phyloP scores from a whole-genome alignment of 2,888 invertebrate genomes.

The Parnassius glacialis region DNA sequence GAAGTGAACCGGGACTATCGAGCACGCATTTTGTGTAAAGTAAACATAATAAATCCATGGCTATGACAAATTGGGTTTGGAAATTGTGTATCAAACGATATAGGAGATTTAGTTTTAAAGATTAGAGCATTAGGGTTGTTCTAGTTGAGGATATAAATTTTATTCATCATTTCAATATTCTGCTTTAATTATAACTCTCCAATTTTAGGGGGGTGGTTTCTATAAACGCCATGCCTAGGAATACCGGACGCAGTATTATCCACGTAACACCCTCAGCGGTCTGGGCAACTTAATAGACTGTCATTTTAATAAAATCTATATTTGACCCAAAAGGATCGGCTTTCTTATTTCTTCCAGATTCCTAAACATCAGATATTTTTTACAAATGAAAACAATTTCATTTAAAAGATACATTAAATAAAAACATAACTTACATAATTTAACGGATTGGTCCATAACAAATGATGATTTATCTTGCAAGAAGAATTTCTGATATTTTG shows the following conservation, averaged over 20 bases:
- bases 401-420: not conserved
- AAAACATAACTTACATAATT: slow-evolving; percentile 52
- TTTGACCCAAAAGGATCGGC: slow-evolving; percentile 62
- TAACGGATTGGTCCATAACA: slow-evolving; percentile 62
- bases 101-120: not conserved
- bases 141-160: no score
- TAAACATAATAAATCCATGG: slow-evolving; percentile 30
- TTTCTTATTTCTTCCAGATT: slow-evolving; percentile 53
- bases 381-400: not conserved
- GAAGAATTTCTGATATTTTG: slow-evolving; percentile 50
- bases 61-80: slow-evolving; percentile 20
- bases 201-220: no score
- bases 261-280: no score
- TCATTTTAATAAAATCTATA: slow-evolving; percentile 52
- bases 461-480: slow-evolving; percentile 43
- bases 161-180: no score
- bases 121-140: no score
- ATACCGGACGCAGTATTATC: no score
- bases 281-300: no score
- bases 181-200: no score
- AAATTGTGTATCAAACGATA: slow-evolving; percentile 10
- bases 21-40: slow-evolving; percentile 47
- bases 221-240: no score
- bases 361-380: slow-evolving; percentile 38
- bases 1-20: slow-evolving; percentile 59